Base-by-base conservation (phyloP, 2,888 invertebrate genomes). In the Aromia moschata region DNA sequence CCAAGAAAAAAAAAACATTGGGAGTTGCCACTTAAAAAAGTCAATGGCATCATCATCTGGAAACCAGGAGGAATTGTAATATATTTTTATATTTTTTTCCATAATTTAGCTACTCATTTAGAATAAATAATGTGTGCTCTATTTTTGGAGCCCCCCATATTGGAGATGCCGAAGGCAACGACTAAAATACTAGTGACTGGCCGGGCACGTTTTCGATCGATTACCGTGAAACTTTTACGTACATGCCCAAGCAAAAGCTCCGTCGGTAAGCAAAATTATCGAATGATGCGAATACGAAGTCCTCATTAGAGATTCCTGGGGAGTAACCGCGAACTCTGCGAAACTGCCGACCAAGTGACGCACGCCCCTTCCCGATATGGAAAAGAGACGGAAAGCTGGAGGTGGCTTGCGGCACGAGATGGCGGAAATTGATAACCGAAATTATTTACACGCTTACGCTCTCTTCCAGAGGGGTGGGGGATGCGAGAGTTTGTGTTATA, bases 221-320 rank as follows among this genome's bases (percentile, higher is more conserved):
- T 72, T 71, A 70, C 68, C 65, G 67, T 67, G 60, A 71, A 74
- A 73, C 71, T 75, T 75, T 72, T 74, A 71, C n/a, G n/a, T n/a
- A n/a, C 74, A 74, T 74, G 68, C 70, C 73, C 68, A 72, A 72
- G 72, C 71, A 73, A 70, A 74, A 74, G 71, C 73, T 74, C 73
- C 56, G 67, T 70, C 68, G 70, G 71, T 68, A 69, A 70, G 72
- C 71, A 73, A 73, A 76, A 75, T 75, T 75, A 75, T 73, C 73
- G 74, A 74, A 74, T 73, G 71, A 67, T 72, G 66, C 67, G 61
- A 67, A 67, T 72, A 67, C 67, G 61, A 67, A 72, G 69, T 71
- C 71, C 71, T 74, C 74, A 74, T 75, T 75, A 74, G 72, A 65
- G 65, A 74, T 73, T 74, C 74, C 73, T 72, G 63, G 70, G 70